phyloP scores from a whole-genome alignment of 2,888 invertebrate species.

The Malachius bipustulatus region DNA sequence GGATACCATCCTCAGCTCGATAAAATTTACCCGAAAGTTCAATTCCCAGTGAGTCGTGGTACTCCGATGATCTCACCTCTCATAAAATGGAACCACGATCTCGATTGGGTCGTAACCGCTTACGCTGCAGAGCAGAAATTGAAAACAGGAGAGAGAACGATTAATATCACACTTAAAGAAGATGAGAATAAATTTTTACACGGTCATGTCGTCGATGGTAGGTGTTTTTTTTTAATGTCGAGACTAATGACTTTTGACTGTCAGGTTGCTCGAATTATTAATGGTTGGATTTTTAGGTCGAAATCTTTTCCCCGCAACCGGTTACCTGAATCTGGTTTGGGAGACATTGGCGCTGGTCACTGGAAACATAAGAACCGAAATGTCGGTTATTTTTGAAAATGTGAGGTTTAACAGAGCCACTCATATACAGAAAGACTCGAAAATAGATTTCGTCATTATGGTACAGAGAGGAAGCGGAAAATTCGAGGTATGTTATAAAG shows the following conservation, averaged over 20 bases:
- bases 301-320: conserved; percentile 74
- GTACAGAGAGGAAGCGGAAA: conserved; percentile 48
- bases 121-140: conserved; percentile 56
- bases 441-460: conserved; percentile 42
- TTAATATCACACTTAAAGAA: conserved; percentile 42
- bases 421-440: conserved; percentile 54
- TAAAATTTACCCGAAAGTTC: conserved; percentile 61
- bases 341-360: conserved; percentile 60
- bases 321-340: conserved; percentile 67
- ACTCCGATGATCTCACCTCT: conserved; percentile 48
- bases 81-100: conserved; percentile 80
- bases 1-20: conserved; percentile 66
- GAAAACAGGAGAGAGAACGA: conserved; percentile 52
- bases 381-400: conserved; percentile 75
- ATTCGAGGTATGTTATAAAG: conserved; percentile 42
- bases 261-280: too few relatives aligned
- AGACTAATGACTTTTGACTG: too few relatives aligned
- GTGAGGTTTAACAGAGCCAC: conserved; percentile 75
- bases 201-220: conserved; percentile 79
- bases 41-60: conserved; percentile 68
- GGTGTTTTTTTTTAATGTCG: too few relatives aligned
- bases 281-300: conserved; percentile 48
- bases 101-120: conserved; percentile 60
- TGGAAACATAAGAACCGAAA: conserved; percentile 52
- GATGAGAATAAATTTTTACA: conserved; percentile 59